Percentiles rank a stretch among this genome's conserved stretches.
These are phyloP conservation scores for Ganaspis sp. DNA, from an alignment of 1,140 invertebrate genomes.

Conservation along the genomic window DNA sequence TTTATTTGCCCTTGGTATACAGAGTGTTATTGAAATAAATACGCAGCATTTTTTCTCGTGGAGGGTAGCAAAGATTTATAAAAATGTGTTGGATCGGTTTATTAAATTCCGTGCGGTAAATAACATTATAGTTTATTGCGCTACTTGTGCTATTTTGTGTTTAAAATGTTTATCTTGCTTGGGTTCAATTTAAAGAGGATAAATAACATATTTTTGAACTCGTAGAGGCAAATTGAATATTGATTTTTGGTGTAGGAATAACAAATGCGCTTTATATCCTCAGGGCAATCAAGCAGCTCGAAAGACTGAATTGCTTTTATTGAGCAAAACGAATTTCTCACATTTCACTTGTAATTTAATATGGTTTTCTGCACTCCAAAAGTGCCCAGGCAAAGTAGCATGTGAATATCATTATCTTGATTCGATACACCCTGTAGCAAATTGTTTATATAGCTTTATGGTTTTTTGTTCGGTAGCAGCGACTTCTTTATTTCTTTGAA, in stretches of 20 bases:
- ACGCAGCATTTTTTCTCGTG: too few relatives aligned
- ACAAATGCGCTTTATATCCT: slow-evolving; percentile 10
- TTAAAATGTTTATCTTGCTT: not conserved
- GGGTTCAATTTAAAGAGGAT: not conserved
- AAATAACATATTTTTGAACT: slow-evolving; percentile 16
- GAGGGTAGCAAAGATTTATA: too few relatives aligned
- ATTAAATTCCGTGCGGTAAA: too few relatives aligned
- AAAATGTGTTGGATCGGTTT: too few relatives aligned
- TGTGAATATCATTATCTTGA: not conserved
- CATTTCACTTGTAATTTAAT: slow-evolving; percentile 24
- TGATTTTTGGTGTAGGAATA: slow-evolving; percentile 12
- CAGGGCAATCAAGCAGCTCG: not conserved
- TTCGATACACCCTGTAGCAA: not conserved
- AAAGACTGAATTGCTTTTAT: slow-evolving; percentile 19
- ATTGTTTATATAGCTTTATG: not conserved
- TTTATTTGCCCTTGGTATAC: too few relatives aligned
- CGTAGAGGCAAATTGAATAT: not conserved
- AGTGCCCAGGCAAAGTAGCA: not conserved
- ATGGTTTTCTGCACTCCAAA: not conserved
- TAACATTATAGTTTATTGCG: not conserved
- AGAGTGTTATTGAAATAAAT: too few relatives aligned
- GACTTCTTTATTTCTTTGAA: not conserved
- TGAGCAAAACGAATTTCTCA: slow-evolving; percentile 17
- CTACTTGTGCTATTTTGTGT: not conserved
- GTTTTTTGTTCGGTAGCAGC: not conserved